Conservation (phyloP, 2,113 vertebrate genomes). For the Grammomys surdaster region DNA sequence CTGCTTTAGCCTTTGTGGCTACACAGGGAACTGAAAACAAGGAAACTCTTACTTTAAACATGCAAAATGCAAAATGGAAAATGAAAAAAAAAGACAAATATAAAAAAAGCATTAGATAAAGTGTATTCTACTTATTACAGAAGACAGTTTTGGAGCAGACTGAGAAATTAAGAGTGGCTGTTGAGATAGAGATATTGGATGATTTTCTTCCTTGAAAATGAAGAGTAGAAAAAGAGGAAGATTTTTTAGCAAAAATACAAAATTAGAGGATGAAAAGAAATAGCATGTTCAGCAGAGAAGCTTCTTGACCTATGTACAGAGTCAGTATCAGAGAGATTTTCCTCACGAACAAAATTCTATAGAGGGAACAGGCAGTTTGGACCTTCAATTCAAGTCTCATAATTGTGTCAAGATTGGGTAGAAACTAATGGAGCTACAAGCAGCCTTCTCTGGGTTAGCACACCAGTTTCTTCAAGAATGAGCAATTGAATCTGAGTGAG, state of each 20-base stretch:
- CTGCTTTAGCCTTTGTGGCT: neutral
- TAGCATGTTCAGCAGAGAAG: neutral
- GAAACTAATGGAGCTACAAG: neutral
- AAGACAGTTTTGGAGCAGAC: neutral
- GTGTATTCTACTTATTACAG: neutral
- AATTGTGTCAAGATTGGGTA: neutral
- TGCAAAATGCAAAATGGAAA: neutral
- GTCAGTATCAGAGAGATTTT: neutral
- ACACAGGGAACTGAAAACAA: neutral
- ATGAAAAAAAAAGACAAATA: neutral
- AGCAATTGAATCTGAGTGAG: neutral
- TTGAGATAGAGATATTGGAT: neutral
- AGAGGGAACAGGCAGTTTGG: neutral
- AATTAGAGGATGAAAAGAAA: neutral
- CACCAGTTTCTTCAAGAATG: neutral
- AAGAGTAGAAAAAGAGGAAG: neutral
- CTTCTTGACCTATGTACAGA: neutral
- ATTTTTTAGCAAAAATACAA: neutral
- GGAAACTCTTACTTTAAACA: neutral
- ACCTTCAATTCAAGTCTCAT: neutral
- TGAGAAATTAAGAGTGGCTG: neutral
- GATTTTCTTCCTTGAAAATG: constrained; percentile 9
- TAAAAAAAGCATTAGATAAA: neutral
- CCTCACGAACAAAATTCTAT: neutral
- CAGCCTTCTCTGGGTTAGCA: neutral